Evolutionary conservation across 1,140 invertebrate species (phyloP), one percentile per base, ranked within the genome.

Genomic region (Heliconius congener): DNA sequence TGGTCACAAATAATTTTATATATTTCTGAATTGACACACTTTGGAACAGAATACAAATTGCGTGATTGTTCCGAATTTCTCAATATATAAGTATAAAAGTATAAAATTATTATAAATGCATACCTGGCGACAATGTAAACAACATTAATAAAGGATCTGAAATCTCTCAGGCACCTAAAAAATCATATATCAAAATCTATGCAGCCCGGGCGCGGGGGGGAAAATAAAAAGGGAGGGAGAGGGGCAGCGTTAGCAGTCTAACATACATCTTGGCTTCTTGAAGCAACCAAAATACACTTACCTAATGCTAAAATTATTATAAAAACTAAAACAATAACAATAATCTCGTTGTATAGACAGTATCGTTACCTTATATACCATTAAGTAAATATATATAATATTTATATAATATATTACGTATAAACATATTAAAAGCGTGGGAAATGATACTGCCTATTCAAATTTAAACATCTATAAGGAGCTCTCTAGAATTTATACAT

Each of bases 51-150:
- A 4, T 30, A 46, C 70, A 77, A 30, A 55, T 34, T 42, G 37
- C 66, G 46, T 71, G 46, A 66, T 34, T 50, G 71, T 73, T 78
- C 71, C 52, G 71, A 73, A 37, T 11, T 30, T 34, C 27, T 77
- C 76, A n/a, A 57, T 34, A 52, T 72, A 42, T 16, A 39, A 46
- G 34, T 37, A 37, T 37, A 37, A 76, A 76, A 30, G 13, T 66
- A 66, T 66, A 23, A 66, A 66, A 74, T 71, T 73, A 80, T 80
- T 73, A 78, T 90, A 89, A 91, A 89, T 87, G 91, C 92, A 93
- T 94, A 94, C 93, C 93, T 94, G 93, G 93, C 93, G 93, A 94
- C 93, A 94, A 94, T 94, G 93, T 94, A 94, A 94, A 94, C 93
- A 94, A 94, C 93, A 93, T 91, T 92, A 93, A 93, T 76, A 93